Evolutionary conservation across 2,888 invertebrate genomes (phyloP), one percentile per base, ranked within the genome.

Genomic region (Asteroscopus sphinx): DNA sequence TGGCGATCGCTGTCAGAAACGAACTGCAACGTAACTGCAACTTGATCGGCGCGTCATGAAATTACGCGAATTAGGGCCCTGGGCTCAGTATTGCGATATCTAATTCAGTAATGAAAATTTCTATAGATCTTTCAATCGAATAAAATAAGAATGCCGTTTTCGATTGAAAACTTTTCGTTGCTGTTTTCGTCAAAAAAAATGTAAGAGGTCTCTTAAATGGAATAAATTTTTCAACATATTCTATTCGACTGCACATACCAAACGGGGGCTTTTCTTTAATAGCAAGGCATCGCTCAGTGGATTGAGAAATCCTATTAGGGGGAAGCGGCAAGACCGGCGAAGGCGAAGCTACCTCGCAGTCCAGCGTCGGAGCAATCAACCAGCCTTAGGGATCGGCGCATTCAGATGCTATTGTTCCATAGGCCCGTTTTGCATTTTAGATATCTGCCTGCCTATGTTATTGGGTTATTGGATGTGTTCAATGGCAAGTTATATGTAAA

Each of bases 281-380:
- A 68, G 66, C 53, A 61, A 66, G 66, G 55, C 64, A 76, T 73
- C 72, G 64, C 57, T 67, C 76, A 59, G 39, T 66, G 81, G 80
- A 81, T 82, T 79, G 62, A 73, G 79, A 80, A 81, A 83, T 82
- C 79, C 80, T 82, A 85, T 87, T 86, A 85, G 72, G 51, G 63
- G 65, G 55, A 64, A 61, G 63, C 28, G 33, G 7, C 49, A 37
- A 41, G 39, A 58, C 37, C 28, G 49, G 62, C 42, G 63, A 52
- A 61, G 49, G 62, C 42, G 63, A 52, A 61, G 58, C 62, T 65
- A 68, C 59, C 48, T 60, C 48, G 51, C 12, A 45, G 52, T 51
- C 45, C 62, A 48, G 44, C 46, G 30, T 9, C 52, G 61, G 51
- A 79, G 80, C 82, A 85, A 86, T 83, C 82, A 83, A 62, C 66